A percentile compares a stretch with the other conserved stretches of the same genome.
Conservation (phyloP, 2,113 vertebrate genomes). For the Equus quagga region DNA sequence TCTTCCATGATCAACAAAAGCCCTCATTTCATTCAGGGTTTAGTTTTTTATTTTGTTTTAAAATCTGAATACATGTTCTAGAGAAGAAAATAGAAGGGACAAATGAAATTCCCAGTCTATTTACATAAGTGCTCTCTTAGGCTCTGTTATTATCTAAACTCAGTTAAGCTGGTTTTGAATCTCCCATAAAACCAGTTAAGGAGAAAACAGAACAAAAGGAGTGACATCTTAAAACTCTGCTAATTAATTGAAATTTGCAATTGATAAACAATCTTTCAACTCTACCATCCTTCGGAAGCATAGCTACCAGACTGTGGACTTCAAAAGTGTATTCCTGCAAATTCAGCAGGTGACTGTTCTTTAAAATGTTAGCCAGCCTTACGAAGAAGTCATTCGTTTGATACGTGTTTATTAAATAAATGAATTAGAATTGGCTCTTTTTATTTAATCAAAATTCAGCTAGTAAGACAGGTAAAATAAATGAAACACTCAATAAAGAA, state of each 20-base stretch:
- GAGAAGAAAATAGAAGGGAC: not conserved
- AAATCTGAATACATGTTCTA: not conserved
- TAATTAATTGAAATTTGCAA: slow-evolving; percentile 43
- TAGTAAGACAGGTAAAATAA: slow-evolving; percentile 32
- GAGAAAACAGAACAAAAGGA: slow-evolving; percentile 67
- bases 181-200: slow-evolving; percentile 36
- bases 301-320: not conserved
- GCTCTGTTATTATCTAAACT: not conserved
- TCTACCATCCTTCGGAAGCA: not conserved
- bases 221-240: not conserved
- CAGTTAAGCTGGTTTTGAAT: not conserved
- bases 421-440: not conserved
- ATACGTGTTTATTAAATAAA: slow-evolving; percentile 17
- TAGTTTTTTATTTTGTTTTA: slow-evolving; percentile 37
- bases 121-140: not conserved
- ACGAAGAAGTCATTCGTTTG: slow-evolving; percentile 16
- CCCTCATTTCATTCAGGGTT: not conserved
- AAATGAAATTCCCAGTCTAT: not conserved
- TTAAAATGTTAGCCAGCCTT: not conserved
- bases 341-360: slow-evolving; percentile 31
- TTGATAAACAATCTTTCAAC: slow-evolving; percentile 50
- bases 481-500: slow-evolving; percentile 8
- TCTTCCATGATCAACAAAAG: slow-evolving; percentile 49
- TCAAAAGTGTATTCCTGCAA: not conserved
- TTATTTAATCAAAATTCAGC: slow-evolving; percentile 3